A percentile compares a stretch with the other conserved stretches of the same genome.
Conservation (phyloP, 2,888 invertebrate genomes). For the Pedicia rivosa region DNA sequence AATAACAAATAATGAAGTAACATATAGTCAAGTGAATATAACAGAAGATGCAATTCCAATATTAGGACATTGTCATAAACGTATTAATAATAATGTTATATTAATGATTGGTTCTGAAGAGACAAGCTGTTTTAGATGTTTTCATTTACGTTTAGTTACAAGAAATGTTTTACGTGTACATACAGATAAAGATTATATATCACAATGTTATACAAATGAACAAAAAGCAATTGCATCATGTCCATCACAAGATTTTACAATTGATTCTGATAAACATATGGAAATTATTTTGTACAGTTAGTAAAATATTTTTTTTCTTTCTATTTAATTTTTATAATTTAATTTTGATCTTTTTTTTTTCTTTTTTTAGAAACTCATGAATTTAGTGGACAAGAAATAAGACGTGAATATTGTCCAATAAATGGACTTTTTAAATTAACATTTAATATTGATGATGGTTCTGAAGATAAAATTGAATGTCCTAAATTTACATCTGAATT, state of each 20-base stretch:
- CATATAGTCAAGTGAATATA: too few species aligned
- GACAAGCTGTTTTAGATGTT: too few species aligned
- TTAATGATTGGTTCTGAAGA: too few species aligned
- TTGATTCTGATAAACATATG: conserved; percentile 14
- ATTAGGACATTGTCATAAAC: too few species aligned
- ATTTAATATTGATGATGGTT: conserved; percentile 35
- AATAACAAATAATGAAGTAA: too few species aligned
- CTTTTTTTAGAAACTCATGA: conserved; percentile 33
- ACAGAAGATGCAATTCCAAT: too few species aligned
- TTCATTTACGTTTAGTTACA: too few species aligned
- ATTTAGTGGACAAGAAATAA: conserved; percentile 32
- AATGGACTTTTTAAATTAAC: conserved; percentile 42
- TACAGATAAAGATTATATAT: too few species aligned
- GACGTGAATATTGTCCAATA: conserved; percentile 45
- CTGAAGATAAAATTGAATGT: conserved; percentile 34
- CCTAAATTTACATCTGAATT: conserved; percentile 36
- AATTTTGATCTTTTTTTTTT: conserved; percentile 1
- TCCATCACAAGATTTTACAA: conserved; percentile 28
- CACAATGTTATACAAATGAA: conserved; percentile 44
- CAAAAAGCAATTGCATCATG: conserved; percentile 41
- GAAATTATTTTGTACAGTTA: conserved; percentile 44
- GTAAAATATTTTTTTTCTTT: conserved; percentile 19
- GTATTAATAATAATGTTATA: too few species aligned
- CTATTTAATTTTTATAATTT: conserved; percentile 4
- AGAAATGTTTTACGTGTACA: too few species aligned